Evolutionary conservation across 2,797 vertebrate genomes (phyloP).

Genomic region (Acanthurus tractus): DNA sequence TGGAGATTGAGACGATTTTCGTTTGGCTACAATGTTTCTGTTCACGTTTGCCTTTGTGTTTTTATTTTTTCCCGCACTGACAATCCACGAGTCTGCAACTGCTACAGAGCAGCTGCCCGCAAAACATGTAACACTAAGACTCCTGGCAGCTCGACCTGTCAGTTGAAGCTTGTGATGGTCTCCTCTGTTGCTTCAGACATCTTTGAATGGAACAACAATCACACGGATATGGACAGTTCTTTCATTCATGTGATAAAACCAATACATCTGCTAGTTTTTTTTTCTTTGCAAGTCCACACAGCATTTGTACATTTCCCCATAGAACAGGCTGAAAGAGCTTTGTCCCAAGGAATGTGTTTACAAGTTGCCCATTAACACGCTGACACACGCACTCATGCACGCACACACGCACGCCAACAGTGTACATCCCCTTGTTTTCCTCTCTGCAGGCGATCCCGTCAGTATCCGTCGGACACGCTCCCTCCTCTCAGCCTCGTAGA

Average conservation of each 20-base stretch:
- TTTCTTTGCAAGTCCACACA: constrained; percentile 92
- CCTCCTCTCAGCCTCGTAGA: constrained; percentile 98
- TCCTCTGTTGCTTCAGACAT: constrained; percentile 78
- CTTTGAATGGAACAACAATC: constrained; percentile 75
- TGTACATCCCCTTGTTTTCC: constrained; percentile 81
- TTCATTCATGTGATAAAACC: constrained; percentile 73
- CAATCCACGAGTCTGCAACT: constrained; percentile 79
- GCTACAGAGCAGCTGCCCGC: constrained; percentile 79
- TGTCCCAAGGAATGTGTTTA: constrained; percentile 99
- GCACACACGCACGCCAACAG: constrained; percentile 89
- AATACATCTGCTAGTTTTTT: constrained; percentile 77
- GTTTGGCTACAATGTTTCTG: constrained; percentile 88
- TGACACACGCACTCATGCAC: constrained; percentile 88
- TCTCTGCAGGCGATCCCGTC: constrained; percentile 94
- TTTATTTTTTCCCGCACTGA: constrained; percentile 77
- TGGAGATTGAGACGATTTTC: constrained; percentile 95
- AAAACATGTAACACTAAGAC: constrained; percentile 89
- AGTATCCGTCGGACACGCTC: constrained; percentile 91
- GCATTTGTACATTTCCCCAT: constrained; percentile 90
- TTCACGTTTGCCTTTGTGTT: constrained; percentile 77
- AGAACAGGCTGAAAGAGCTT: constrained; percentile 92
- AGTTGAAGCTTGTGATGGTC: constrained; percentile 81
- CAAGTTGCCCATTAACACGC: constrained; percentile 89
- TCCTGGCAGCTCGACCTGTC: constrained; percentile 86
- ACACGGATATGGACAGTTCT: constrained; percentile 79